These are phyloP conservation scores for Apteryx mantelli DNA, from an alignment of 2,113 vertebrate species.

Conservation along the genomic window DNA sequence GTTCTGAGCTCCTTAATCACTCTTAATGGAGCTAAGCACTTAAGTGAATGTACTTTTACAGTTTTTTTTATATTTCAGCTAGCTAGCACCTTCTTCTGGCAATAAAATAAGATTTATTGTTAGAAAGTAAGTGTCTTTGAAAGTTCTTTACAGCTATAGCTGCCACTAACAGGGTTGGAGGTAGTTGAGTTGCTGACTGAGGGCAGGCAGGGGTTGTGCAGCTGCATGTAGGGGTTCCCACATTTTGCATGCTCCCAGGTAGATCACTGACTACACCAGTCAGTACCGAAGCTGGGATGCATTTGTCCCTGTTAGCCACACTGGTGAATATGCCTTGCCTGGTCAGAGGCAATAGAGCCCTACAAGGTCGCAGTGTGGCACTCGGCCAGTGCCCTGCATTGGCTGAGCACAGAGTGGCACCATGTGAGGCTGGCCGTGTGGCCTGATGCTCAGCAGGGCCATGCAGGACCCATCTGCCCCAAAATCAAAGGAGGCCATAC, in stretches of 20 bases:
- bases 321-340: neutral
- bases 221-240: neutral
- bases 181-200: neutral
- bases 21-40: neutral
- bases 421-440: neutral
- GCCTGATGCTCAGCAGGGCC: neutral
- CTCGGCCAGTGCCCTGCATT: neutral
- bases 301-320: neutral
- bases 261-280: neutral
- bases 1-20: neutral
- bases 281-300: neutral
- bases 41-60: neutral
- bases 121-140: neutral
- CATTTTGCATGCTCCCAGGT: fast-evolving
- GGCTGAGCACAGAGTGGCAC: neutral
- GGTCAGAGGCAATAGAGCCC: too few relatives aligned
- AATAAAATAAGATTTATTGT: neutral
- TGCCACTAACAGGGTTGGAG: neutral
- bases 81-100: neutral
- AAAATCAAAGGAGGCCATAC: neutral
- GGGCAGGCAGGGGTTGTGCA: neutral
- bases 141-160: neutral
- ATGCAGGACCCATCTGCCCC: neutral
- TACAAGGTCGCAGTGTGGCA: neutral
- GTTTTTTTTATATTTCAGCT: neutral